These are phyloP conservation scores for Toxotes lorentzi DNA, from an alignment of 2,797 vertebrate genomes.

Conservation along the genomic window DNA sequence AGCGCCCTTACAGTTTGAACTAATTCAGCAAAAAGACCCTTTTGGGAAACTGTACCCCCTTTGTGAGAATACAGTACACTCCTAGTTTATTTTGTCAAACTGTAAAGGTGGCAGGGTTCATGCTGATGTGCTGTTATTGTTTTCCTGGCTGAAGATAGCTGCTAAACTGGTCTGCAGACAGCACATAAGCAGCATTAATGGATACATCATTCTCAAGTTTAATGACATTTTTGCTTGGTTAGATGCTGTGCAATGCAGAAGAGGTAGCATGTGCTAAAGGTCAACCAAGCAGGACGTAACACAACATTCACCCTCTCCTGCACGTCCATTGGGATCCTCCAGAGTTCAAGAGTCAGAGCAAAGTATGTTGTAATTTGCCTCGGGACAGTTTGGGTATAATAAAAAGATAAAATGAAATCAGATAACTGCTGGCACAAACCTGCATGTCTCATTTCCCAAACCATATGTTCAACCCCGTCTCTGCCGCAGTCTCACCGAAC, in stretches of 20 bases:
- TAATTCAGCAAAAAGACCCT: slow-evolving; percentile 45
- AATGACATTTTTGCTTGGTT: slow-evolving; percentile 28
- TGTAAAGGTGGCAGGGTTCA: slow-evolving; percentile 12
- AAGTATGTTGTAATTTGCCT: slow-evolving; percentile 32
- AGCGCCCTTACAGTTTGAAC: slow-evolving; percentile 31
- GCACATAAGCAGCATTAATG: slow-evolving; percentile 17
- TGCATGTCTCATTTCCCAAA: slow-evolving; percentile 39
- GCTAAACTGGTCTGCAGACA: slow-evolving; percentile 22
- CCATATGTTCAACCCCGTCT: slow-evolving; percentile 33
- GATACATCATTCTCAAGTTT: slow-evolving; percentile 30
- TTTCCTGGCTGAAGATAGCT: slow-evolving; percentile 18
- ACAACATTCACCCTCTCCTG: neutral
- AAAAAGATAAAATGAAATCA: slow-evolving; percentile 46
- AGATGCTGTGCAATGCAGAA: neutral
- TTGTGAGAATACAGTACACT: slow-evolving; percentile 25
- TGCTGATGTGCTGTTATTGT: slow-evolving; percentile 32
- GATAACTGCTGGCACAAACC: slow-evolving; percentile 40
- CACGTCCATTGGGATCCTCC: slow-evolving; percentile 11
- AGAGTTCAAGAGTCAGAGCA: slow-evolving; percentile 18
- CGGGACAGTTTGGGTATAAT: slow-evolving; percentile 40
- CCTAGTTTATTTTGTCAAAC: slow-evolving; percentile 41
- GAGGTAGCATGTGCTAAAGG: slow-evolving; percentile 9
- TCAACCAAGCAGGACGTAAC: neutral
- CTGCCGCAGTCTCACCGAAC: slow-evolving; percentile 38
- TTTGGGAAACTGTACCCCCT: slow-evolving; percentile 36